Evolutionary conservation across 2,797 vertebrate species (phyloP), one percentile per base, ranked within the genome.

Genomic region (Enteromius radiatus): DNA sequence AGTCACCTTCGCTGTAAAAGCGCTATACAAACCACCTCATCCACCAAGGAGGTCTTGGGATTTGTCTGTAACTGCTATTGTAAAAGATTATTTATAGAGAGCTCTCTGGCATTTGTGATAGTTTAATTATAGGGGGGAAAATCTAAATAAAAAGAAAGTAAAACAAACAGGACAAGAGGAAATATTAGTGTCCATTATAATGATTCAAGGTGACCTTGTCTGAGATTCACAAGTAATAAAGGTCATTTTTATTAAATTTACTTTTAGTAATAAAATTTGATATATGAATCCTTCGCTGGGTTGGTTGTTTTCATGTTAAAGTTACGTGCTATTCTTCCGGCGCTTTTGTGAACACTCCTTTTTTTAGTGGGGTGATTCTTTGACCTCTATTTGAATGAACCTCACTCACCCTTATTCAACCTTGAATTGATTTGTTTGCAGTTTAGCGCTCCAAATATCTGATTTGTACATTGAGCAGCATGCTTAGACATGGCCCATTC

Each of bases 1-100:
- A 97, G 97, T 97, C 96, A 97, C 97, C 97, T 97, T 97, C 94
- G 96, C 95, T 96, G 96, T 98, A 98, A 98, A 98, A 98, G 95
- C 95, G 94, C 95, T 96, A 95, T 97, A 96, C 96, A 91, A 95
- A 69, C 84, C 68, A 17, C 63, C 93, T 92, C 93, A 93, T 94
- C 95, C 94, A 94, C 95, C 95, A 96, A 56, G 94, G 94, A 95
- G 95, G 95, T 96, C 96, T 97, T 97, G 97, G 94, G 92, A 97
- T 96, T 83, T 64, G 49, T 99, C 98, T 98, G 98, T 97, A 98
- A 96, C 94, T 96, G 96, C 96, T 96, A 97, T 96, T 96, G 96
- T 97, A 97, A 97, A 97, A 96, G 94, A 96, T 99, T 97, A 99
- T 97, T 98, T 97, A 97, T 97, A 95, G 96, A 96, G 94, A 94